These are phyloP conservation scores for Sepiola atlantica DNA, from an alignment of 2,888 invertebrate genomes.

Conservation along the genomic window DNA sequence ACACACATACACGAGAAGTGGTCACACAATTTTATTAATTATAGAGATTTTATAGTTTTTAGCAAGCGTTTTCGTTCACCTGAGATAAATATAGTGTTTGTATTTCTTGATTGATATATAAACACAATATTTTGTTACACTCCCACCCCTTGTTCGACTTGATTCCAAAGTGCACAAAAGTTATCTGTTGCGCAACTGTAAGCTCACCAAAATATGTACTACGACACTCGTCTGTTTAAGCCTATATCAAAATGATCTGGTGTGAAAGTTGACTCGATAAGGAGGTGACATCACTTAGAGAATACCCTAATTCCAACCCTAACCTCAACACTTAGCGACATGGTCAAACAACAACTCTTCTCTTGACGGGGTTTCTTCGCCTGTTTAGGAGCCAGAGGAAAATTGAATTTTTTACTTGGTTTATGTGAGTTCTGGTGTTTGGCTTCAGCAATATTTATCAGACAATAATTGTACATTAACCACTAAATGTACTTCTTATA, in stretches of 20 bases:
- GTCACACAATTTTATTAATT: too few relatives aligned
- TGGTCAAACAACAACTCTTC: background rate
- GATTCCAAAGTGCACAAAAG: background rate
- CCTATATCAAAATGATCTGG: background rate
- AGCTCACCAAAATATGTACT: background rate
- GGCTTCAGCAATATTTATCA: background rate
- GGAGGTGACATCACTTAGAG: background rate
- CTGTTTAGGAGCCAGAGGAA: background rate
- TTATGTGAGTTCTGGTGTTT: background rate
- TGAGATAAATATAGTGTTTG: background rate
- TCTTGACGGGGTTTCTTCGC: background rate
- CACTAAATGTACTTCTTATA: too few relatives aligned
- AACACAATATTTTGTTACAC: conserved; percentile 32
- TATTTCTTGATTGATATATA: background rate
- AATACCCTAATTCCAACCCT: background rate
- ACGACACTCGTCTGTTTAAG: background rate
- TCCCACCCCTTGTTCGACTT: background rate
- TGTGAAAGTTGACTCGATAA: background rate
- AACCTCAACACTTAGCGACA: too few relatives aligned
- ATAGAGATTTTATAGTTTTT: background rate
- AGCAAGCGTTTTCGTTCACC: background rate
- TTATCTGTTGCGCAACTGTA: background rate
- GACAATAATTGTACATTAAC: too few relatives aligned
- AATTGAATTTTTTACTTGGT: background rate
- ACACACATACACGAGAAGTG: too few relatives aligned